Base-by-base conservation (phyloP, 2,888 invertebrate species). In the Hirtodrosophila histrioides region DNA sequence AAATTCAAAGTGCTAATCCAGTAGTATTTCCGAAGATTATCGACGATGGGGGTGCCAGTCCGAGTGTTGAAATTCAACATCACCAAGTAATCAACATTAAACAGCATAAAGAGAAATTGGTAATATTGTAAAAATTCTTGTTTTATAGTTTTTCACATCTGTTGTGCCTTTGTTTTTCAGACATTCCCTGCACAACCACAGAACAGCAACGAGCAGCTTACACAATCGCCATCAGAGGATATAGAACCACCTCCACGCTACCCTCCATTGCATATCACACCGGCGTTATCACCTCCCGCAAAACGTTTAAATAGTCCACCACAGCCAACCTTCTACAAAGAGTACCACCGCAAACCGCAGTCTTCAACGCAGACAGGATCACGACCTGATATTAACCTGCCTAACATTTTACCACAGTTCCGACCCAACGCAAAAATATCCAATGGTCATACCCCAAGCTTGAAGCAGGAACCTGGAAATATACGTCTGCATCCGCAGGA, bases 371-470 rank as follows among this genome's bases (percentile, higher is more conserved):
- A 65, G 4, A 56, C 82, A 12, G 63, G 81, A 0, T 61, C 78
- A 9, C 72, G 70, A 0, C 79, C 86, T 3, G 89, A 88, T 55
- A 82, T 78, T 0, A 86, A 91, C 56, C 85, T 94, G 41, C 95
- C 95, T 0, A 95, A 95, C 79, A 95, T 95, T 78, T 88, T 95
- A 24, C 95, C 95, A 0, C 95, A 95, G 80, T 95, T 95, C 77
- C 92, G 95, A 33, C 95, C 95, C 0, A 95, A 94, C 77, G 94
- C 94, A 2, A 94, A 94, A 78, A 90, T 93, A 3, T 93, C 93
- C 0, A 92, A 91, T 61, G 93, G 93, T 0, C 89, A 91, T 58
- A 81, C 89, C 17, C 75, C 88, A 0, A 68, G 69, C 3, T 84
- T 86, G 61, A 89, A 89, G 61, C 89, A 90, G 71, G 91, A 91